Evolutionary conservation across 2,888 invertebrate species (phyloP), one percentile per base, ranked within the genome.

Genomic region (Ecliptopera silaceata): DNA sequence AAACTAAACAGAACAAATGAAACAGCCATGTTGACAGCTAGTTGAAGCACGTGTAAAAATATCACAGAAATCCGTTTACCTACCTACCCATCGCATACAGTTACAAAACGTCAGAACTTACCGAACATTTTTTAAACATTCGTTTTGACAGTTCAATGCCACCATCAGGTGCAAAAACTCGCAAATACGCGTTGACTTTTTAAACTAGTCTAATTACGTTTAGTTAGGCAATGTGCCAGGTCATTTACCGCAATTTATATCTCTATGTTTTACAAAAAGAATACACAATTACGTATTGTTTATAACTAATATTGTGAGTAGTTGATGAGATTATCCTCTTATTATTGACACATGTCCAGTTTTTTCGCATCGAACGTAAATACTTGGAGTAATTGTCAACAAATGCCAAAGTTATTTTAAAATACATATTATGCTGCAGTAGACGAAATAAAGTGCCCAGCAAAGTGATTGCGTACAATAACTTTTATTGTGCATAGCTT

Each of bases 151-250:
- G 61, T 55, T 63, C 64, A 66, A 62, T 64, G 64, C 56, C 63
- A 57, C 17, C 47, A 34, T 64, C 69, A 74, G 75, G 75, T 75
- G 72, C 39, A 56, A 63, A 69, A 52, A 57, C 51, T 45, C 17
- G 53, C 39, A 47, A 42, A 42, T 39, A 47, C 45, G 56, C 59
- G 51, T 61, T 65, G 65, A 63, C 61, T 66, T 53, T 59, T 58
- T 50, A 43, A 69, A 72, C 63, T 54, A 48, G 56, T 64, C 61
- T 73, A 73, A 72, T 75, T 65, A 70, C 66, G 51, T 53, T 56
- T 48, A 59, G 69, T 75, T 70, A 71, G 78, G 78, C 72, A 63
- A 32, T 8, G 41, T 39, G 77, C 77, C 77, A 78, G 75, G 55
- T 68, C 69, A 69, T 76, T 69, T 56, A 65, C 49, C 49, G 39